Percentiles rank a stretch among this genome's conserved stretches.
Evolutionary conservation across 2,113 vertebrate genomes (phyloP).

Genomic region (Mola mola): DNA sequence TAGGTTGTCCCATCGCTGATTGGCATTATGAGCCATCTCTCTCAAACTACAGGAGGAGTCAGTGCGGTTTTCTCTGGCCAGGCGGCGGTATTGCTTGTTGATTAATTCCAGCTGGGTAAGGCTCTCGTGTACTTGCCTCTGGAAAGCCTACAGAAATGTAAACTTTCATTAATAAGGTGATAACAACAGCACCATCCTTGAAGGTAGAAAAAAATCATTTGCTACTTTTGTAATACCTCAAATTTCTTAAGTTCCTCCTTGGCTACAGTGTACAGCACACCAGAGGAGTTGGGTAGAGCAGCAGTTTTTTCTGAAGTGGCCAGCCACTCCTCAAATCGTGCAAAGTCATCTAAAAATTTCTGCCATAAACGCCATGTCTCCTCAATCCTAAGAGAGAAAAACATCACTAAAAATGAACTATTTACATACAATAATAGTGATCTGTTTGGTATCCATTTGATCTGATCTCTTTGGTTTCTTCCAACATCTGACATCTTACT

Average conservation of each 20-base stretch:
- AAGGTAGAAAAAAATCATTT: not conserved
- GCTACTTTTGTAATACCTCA: slow-evolving; percentile 79
- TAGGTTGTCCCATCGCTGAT: slow-evolving; percentile 96
- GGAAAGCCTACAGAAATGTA: slow-evolving; percentile 85
- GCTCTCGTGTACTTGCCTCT: slow-evolving; percentile 94
- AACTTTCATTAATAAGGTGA: not conserved
- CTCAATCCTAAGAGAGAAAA: slow-evolving; percentile 86
- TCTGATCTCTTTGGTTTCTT: not conserved
- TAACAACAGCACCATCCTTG: not conserved
- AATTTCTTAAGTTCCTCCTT: slow-evolving; percentile 99
- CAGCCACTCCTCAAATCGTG: slow-evolving; percentile 93
- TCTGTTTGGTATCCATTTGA: too few species aligned
- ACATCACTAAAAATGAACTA: not conserved
- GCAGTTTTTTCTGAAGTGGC: slow-evolving; percentile 88
- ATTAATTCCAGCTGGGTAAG: slow-evolving; percentile 96
- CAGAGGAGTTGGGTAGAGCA: slow-evolving; percentile 93
- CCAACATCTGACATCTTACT: slow-evolving; percentile 75
- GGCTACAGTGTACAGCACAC: slow-evolving; percentile 93
- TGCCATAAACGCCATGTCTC: slow-evolving; percentile 98
- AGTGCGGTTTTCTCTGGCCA: slow-evolving; percentile 95
- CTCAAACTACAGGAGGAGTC: slow-evolving; percentile 87
- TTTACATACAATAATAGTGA: too few species aligned
- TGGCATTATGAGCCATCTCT: slow-evolving; percentile 92
- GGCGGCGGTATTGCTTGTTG: slow-evolving; percentile 96
- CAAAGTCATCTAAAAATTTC: slow-evolving; percentile 95